Conservation (phyloP, 2,113 vertebrate genomes). For the Calyptommatus sinebrachiatus region DNA sequence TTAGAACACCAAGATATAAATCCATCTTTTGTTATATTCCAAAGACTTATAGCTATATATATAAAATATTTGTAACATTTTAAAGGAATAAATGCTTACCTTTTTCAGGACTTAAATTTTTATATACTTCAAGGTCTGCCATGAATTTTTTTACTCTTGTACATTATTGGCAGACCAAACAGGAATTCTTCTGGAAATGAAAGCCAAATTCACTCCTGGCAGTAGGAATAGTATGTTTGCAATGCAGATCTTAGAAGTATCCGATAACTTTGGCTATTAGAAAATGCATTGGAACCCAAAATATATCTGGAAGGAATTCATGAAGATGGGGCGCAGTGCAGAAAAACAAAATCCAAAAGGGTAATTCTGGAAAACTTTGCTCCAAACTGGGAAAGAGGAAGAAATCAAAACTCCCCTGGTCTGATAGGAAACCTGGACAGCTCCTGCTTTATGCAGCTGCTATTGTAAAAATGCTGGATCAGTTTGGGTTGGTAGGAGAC, state of each 20-base stretch:
- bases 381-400: slow-evolving; percentile 14
- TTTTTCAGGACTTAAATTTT: slow-evolving; percentile 88
- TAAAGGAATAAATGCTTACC: slow-evolving; percentile 75
- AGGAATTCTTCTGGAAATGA: slow-evolving; percentile 55
- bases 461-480: slow-evolving; percentile 59
- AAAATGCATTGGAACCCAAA: neutral
- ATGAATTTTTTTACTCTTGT: slow-evolving; percentile 73
- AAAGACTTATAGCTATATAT: slow-evolving; percentile 20
- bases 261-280: slow-evolving; percentile 32
- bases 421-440: slow-evolving; percentile 54
- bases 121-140: slow-evolving; percentile 95
- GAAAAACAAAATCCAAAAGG: slow-evolving; percentile 37
- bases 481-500: slow-evolving; percentile 59
- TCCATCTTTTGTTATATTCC: slow-evolving; percentile 2
- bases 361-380: slow-evolving; percentile 49
- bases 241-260: slow-evolving; percentile 45
- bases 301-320: slow-evolving; percentile 24
- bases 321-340: slow-evolving; percentile 9
- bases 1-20: too few species aligned
- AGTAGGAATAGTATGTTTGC: slow-evolving; percentile 45
- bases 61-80: slow-evolving; percentile 14
- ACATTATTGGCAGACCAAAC: slow-evolving; percentile 68
- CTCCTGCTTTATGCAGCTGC: slow-evolving; percentile 61
- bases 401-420: slow-evolving; percentile 27
- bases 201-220: slow-evolving; percentile 49